These are phyloP conservation scores for Prunella himalayana DNA, from an alignment of 2,113 vertebrate genomes.

Conservation along the genomic window DNA sequence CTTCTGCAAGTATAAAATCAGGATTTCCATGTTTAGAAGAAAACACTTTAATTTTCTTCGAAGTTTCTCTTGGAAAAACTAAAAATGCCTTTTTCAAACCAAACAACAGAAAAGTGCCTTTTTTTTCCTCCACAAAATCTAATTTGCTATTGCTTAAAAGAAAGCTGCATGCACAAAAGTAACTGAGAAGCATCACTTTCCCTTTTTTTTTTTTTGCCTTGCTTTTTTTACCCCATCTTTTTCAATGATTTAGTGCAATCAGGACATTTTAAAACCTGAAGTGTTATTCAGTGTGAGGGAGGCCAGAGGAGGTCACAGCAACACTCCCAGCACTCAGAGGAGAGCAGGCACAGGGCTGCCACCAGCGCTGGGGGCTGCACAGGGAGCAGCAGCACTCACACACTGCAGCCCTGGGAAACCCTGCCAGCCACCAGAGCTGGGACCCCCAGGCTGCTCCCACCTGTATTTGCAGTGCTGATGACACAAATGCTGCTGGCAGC, in stretches of 20 bases:
- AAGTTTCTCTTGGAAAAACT: neutral
- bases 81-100: neutral
- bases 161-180: neutral
- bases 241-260: neutral
- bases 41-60: neutral
- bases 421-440: neutral
- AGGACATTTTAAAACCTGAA: neutral
- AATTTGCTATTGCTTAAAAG: neutral
- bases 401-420: neutral
- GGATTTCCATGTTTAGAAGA: neutral
- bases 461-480: neutral
- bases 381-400: neutral
- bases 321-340: fast-evolving
- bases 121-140: neutral
- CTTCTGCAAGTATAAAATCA: neutral
- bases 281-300: neutral
- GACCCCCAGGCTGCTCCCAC: neutral
- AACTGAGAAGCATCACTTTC: neutral
- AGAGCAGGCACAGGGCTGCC: neutral
- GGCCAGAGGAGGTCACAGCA: neutral
- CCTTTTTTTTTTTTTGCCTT: no score
- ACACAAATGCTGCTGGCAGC: neutral
- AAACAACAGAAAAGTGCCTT: neutral
- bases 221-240: neutral
- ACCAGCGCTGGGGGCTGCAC: neutral